Percentiles rank a stretch among this genome's conserved stretches.
Evolutionary conservation across 2,113 vertebrate genomes (phyloP).

Genomic region (Forbesichthys agassizii): DNA sequence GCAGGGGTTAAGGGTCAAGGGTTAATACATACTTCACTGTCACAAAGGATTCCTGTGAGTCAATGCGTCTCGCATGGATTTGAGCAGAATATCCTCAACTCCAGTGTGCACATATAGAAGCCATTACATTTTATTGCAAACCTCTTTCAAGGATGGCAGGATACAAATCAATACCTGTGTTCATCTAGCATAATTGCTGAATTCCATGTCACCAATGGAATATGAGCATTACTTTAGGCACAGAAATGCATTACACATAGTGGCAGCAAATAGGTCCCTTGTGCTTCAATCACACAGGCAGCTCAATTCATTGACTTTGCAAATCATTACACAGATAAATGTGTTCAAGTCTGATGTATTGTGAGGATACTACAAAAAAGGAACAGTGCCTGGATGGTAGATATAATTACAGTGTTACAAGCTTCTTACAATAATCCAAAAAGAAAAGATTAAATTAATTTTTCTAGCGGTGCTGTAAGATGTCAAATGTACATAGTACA

Average conservation of each 20-base stretch:
- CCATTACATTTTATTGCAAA: slow-evolving; percentile 68
- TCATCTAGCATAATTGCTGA: slow-evolving; percentile 67
- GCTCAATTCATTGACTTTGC: slow-evolving; percentile 73
- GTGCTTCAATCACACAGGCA: slow-evolving; percentile 67
- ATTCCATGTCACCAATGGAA: slow-evolving; percentile 63
- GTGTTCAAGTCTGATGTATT: slow-evolving; percentile 57
- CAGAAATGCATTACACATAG: slow-evolving; percentile 63
- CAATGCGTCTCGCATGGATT: slow-evolving; percentile 24
- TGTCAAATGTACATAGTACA: slow-evolving; percentile 30
- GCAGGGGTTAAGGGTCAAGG: slow-evolving; percentile 59
- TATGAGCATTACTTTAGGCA: slow-evolving; percentile 53
- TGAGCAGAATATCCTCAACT: slow-evolving; percentile 31
- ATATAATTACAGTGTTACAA: slow-evolving; percentile 54
- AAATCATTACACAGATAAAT: slow-evolving; percentile 66
- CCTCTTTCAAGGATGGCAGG: slow-evolving; percentile 42
- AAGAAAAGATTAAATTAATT: slow-evolving; percentile 69
- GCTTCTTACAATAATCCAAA: slow-evolving; percentile 52
- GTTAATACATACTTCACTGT: slow-evolving; percentile 60
- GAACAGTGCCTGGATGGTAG: slow-evolving; percentile 23
- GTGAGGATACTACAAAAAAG: slow-evolving; percentile 46
- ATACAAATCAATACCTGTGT: slow-evolving; percentile 63
- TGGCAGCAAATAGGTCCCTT: slow-evolving; percentile 67
- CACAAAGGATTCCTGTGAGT: slow-evolving; percentile 51
- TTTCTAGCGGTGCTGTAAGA: slow-evolving; percentile 38
- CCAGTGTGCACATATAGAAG: slow-evolving; percentile 11